phyloP scores from a whole-genome alignment of 2,113 vertebrate species.

The Camelus dromedarius region DNA sequence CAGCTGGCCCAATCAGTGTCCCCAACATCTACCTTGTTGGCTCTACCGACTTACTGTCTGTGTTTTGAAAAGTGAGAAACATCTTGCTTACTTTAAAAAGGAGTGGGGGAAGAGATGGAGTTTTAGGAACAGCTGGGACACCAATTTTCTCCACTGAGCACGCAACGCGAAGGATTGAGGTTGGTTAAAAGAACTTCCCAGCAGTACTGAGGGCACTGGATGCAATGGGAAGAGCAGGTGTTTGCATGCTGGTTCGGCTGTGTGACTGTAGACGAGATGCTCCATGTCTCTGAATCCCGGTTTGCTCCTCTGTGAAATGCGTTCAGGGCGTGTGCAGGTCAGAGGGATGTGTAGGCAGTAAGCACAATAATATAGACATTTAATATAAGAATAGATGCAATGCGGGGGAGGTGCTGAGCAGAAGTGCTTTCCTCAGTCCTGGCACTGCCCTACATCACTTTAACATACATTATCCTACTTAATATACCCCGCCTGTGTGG shows the following conservation, averaged over 20 bases:
- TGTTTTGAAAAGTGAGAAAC: background rate
- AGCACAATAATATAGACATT: background rate
- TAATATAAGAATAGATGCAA: background rate
- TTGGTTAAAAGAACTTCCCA: background rate
- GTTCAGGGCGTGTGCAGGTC: background rate
- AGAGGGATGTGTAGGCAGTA: background rate
- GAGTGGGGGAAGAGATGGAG: background rate
- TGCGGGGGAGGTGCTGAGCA: background rate
- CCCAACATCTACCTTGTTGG: background rate
- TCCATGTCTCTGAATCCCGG: background rate
- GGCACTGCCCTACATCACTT: background rate
- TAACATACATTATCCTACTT: background rate
- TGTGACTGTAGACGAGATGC: background rate
- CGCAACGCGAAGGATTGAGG: background rate
- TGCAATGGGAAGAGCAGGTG: background rate
- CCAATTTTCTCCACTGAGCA: background rate
- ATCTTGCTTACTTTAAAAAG: background rate
- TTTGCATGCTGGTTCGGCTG: background rate
- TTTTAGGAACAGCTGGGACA: background rate
- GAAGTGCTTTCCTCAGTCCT: background rate
- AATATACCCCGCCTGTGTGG: background rate
- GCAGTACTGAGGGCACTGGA: background rate
- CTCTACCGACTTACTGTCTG: background rate
- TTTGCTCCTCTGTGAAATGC: slow-evolving; percentile 20
- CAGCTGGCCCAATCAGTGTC: background rate